Evolutionary conservation across 2,888 invertebrate species (phyloP).

Genomic region (Cosmia pyralina): DNA sequence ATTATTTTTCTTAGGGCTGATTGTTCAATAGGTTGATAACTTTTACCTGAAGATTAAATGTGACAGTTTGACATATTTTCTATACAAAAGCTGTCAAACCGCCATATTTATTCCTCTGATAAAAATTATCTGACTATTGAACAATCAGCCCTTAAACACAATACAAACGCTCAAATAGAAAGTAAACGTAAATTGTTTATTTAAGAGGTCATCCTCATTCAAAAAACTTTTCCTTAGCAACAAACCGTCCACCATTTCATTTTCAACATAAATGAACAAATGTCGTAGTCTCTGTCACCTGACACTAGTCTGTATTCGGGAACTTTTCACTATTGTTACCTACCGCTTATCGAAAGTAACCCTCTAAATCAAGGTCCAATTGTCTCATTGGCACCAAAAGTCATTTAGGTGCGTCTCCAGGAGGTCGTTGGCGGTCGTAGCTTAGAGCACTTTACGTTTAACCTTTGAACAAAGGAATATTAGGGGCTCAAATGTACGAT

Average conservation of each 20-base stretch:
- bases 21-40: too few species aligned
- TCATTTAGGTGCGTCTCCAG: constrained; percentile 68
- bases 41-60: too few species aligned
- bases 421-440: constrained; percentile 50
- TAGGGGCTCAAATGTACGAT: constrained; percentile 59
- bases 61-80: too few species aligned
- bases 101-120: too few species aligned
- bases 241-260: neutral
- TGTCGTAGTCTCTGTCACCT: constrained; percentile 26
- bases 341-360: constrained; percentile 67
- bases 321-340: constrained; percentile 67
- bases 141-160: too few species aligned
- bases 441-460: constrained; percentile 62
- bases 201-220: neutral
- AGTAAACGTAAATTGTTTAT: constrained; percentile 10
- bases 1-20: too few species aligned
- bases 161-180: constrained; percentile 16
- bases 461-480: constrained; percentile 67
- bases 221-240: constrained; percentile 18
- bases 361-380: constrained; percentile 79
- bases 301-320: constrained; percentile 47
- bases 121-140: too few species aligned
- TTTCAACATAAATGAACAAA: neutral
- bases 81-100: too few species aligned
- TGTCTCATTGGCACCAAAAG: constrained; percentile 76